Evolutionary conservation across 2,797 vertebrate genomes (phyloP).

Genomic region (Typhlichthys eigenmanni): DNA sequence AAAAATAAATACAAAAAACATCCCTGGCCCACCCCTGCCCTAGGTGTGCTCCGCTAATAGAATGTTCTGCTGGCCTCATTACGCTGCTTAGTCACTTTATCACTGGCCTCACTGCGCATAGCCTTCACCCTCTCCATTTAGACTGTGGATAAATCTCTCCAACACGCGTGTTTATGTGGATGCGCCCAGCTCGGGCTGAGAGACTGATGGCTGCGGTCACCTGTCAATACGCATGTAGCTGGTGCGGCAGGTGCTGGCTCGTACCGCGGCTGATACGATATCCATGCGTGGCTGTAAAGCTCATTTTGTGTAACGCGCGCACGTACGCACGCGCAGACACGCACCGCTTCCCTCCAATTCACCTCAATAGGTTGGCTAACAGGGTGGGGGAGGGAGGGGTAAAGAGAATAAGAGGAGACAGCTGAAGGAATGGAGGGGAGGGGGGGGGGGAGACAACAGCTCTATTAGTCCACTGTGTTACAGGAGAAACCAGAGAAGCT

Average conservation of each 20-base stretch:
- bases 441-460: conserved; percentile 38
- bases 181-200: too few relatives aligned
- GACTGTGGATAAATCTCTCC: conserved; percentile 82
- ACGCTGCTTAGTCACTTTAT: conserved; percentile 75
- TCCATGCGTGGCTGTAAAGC: conserved; percentile 44
- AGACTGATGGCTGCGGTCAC: conserved; percentile 60
- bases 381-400: conserved; percentile 21
- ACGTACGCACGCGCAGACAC: neutral
- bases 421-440: conserved; percentile 15
- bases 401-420: conserved; percentile 43
- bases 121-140: conserved; percentile 72
- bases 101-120: conserved; percentile 77
- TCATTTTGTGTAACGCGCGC: conserved; percentile 7
- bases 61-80: conserved; percentile 41
- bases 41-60: neutral
- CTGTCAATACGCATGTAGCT: conserved; percentile 80
- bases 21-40: neutral
- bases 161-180: conserved; percentile 84
- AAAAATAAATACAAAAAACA: neutral
- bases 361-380: conserved; percentile 52
- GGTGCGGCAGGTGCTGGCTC: conserved; percentile 75
- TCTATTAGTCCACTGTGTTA: conserved; percentile 77
- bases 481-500: conserved; percentile 81
- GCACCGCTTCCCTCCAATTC: conserved; percentile 20
- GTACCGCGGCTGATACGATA: conserved; percentile 70